Evolutionary conservation across 2,797 vertebrate species (phyloP).

Genomic region (Gallirallus australis): DNA sequence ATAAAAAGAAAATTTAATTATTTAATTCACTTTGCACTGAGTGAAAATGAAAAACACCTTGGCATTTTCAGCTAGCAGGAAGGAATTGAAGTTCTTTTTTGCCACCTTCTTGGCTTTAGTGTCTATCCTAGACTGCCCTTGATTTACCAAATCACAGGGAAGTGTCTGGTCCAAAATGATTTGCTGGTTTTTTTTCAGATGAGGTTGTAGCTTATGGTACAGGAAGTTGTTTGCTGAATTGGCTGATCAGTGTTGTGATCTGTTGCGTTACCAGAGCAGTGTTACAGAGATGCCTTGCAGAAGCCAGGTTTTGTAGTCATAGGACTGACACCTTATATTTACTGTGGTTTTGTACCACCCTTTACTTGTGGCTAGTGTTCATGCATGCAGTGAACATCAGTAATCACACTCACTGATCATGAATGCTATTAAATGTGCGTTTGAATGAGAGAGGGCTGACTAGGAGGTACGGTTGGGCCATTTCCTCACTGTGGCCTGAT

Average conservation of each 20-base stretch:
- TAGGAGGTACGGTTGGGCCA: background rate
- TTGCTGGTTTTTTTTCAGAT: background rate
- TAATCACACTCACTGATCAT: background rate
- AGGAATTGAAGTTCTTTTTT: background rate
- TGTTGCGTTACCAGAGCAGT: background rate
- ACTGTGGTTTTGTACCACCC: background rate
- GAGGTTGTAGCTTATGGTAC: background rate
- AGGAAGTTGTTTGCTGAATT: background rate
- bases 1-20: background rate
- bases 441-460: background rate
- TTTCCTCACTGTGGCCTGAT: background rate
- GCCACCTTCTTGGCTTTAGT: background rate
- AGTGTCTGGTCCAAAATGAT: background rate
- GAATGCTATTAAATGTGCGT: background rate
- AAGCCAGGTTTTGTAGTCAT: background rate
- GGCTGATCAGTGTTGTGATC: background rate
- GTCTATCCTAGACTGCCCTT: background rate
- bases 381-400: background rate
- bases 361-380: background rate
- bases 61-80: background rate
- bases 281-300: background rate
- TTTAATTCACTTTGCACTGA: background rate
- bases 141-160: background rate
- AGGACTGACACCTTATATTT: background rate
- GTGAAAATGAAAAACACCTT: background rate